Conservation (phyloP, 2,888 invertebrate species). For the Dione vanillae region DNA sequence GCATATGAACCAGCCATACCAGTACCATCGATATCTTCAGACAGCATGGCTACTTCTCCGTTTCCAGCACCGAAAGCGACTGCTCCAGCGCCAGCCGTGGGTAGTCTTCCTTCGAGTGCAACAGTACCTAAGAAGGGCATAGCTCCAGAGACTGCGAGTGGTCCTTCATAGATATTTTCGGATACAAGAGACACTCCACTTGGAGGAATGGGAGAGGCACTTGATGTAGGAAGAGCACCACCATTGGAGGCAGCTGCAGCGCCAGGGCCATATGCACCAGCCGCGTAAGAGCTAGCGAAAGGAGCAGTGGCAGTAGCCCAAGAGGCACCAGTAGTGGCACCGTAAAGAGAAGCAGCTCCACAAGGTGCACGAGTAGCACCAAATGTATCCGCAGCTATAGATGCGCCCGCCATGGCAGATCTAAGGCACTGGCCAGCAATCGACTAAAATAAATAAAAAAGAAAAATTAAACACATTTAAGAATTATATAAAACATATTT, state of each 20-base stretch:
- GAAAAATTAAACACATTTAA: too few species aligned
- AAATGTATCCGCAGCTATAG: neutral
- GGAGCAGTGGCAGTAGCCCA: too few species aligned
- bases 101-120: too few species aligned
- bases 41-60: constrained; percentile 48
- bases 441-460: constrained; percentile 41
- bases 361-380: constrained; percentile 27
- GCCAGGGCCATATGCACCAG: constrained; percentile 35
- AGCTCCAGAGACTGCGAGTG: constrained; percentile 50
- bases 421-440: constrained; percentile 47
- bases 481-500: too few species aligned
- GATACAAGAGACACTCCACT: constrained; percentile 52
- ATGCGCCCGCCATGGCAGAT: constrained; percentile 9
- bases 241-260: constrained; percentile 47
- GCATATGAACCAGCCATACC: constrained; percentile 32
- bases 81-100: constrained; percentile 55
- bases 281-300: neutral
- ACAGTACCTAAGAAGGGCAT: too few species aligned
- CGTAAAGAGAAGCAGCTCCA: constrained; percentile 3
- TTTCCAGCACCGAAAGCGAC: constrained; percentile 54
- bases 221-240: constrained; percentile 51
- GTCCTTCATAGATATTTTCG: constrained; percentile 56
- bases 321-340: neutral
- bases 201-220: constrained; percentile 52
- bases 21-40: constrained; percentile 47